These are phyloP conservation scores for Galaxias olidus DNA, from an alignment of 2,797 vertebrate species.

Conservation along the genomic window DNA sequence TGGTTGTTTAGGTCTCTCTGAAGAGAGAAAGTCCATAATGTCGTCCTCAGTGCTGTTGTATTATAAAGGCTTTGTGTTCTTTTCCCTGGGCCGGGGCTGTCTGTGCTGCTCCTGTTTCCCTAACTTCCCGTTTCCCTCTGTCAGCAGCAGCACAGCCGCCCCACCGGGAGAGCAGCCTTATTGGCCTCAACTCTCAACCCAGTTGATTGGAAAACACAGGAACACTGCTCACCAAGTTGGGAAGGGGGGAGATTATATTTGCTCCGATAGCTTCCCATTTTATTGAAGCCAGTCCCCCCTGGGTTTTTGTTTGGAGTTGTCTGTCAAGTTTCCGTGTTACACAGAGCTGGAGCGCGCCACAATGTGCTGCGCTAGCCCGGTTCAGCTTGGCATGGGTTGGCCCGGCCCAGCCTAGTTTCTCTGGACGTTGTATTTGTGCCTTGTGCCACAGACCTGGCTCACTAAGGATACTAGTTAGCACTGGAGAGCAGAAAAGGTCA, in stretches of 20 bases:
- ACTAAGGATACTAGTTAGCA: too few relatives aligned
- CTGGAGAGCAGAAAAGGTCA: too few relatives aligned
- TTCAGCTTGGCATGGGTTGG: too few relatives aligned
- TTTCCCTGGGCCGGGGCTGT: constrained; percentile 24
- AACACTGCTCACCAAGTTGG: constrained; percentile 51
- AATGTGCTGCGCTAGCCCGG: too few relatives aligned
- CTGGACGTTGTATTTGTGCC: too few relatives aligned
- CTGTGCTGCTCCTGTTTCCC: constrained; percentile 48
- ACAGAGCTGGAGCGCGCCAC: too few relatives aligned
- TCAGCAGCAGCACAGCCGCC: constrained; percentile 67
- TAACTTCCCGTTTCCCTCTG: constrained; percentile 60
- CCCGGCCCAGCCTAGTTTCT: too few relatives aligned
- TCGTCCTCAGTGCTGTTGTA: too few relatives aligned
- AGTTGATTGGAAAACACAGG: constrained; percentile 47
- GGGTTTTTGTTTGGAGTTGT: background rate
- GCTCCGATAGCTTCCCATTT: constrained; percentile 32
- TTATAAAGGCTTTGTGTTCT: constrained; percentile 29
- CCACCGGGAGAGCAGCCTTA: constrained; percentile 48
- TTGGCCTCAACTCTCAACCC: constrained; percentile 53
- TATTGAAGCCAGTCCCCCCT: background rate
- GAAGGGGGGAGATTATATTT: constrained; percentile 42
- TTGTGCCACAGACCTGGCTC: too few relatives aligned
- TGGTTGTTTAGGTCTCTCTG: too few relatives aligned
- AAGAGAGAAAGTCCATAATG: too few relatives aligned
- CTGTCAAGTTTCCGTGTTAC: too few relatives aligned